Conservation (phyloP, 2,888 invertebrate genomes). For the Drosophila meridiana region DNA sequence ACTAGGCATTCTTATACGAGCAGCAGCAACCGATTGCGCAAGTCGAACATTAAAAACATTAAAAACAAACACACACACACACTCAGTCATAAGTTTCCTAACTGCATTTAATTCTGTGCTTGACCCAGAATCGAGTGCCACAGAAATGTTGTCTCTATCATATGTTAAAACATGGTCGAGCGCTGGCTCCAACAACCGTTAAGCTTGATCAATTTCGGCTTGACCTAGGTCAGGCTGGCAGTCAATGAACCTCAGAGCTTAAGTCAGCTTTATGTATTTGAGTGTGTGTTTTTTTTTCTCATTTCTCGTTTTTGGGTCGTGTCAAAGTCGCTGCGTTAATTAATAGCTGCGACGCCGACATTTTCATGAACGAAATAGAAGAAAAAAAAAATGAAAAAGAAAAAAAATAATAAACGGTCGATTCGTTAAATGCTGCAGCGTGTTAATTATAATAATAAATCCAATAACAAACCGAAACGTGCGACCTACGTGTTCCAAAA, state of each 20-base stretch:
- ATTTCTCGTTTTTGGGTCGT: slow-evolving; percentile 22
- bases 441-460: slow-evolving; percentile 73
- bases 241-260: slow-evolving; percentile 49
- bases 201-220: slow-evolving; percentile 33
- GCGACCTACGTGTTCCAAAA: slow-evolving; percentile 75
- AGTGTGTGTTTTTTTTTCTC: slow-evolving; percentile 19
- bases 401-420: background rate
- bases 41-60: slow-evolving; percentile 16
- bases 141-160: background rate
- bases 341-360: slow-evolving; percentile 26
- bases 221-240: slow-evolving; percentile 56
- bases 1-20: slow-evolving; percentile 41
- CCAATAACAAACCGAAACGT: slow-evolving; percentile 73
- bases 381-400: background rate
- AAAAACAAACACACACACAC: background rate
- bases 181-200: slow-evolving; percentile 29
- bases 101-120: slow-evolving; percentile 24
- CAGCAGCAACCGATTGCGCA: slow-evolving; percentile 26
- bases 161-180: slow-evolving; percentile 8
- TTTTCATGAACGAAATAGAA: slow-evolving; percentile 15
- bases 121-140: slow-evolving; percentile 36
- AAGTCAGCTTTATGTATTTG: slow-evolving; percentile 1
- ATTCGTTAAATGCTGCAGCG: slow-evolving; percentile 60
- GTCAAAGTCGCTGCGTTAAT: slow-evolving; percentile 56
- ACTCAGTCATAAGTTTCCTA: background rate